phyloP scores from a whole-genome alignment of 2,888 invertebrate species.

The Synergus umbraculus region DNA sequence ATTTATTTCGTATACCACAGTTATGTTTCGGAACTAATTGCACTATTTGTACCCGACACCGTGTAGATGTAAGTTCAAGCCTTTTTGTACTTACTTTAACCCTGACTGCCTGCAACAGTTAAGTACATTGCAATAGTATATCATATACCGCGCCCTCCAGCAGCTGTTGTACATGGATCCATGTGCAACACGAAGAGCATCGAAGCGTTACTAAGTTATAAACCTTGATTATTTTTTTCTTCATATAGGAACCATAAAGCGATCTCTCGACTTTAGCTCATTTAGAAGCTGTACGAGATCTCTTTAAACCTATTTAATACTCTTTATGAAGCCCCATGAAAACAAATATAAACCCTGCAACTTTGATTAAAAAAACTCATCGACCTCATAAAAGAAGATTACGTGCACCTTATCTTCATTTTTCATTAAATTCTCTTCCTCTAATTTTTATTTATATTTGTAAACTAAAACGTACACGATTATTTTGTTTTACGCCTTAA shows the following conservation, averaged over 20 bases:
- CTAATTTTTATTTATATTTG: too few species aligned
- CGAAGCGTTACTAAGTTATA: constrained; percentile 41
- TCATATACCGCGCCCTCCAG: constrained; percentile 23
- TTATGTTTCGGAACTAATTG: background rate
- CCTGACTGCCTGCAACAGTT: constrained; percentile 20
- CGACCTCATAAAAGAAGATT: background rate
- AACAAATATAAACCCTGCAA: background rate
- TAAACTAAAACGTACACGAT: too few species aligned
- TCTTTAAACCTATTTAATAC: background rate
- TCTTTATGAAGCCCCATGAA: constrained; percentile 5
- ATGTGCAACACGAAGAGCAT: constrained; percentile 31
- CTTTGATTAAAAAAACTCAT: background rate
- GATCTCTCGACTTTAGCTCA: background rate
- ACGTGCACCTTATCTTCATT: background rate
- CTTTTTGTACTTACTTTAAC: constrained; percentile 25
- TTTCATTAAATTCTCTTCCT: too few species aligned
- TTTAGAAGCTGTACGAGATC: background rate
- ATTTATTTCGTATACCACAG: too few species aligned
- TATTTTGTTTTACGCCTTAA: too few species aligned
- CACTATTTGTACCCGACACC: background rate
- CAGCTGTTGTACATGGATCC: constrained; percentile 3
- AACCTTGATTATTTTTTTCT: constrained; percentile 36
- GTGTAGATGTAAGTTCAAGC: background rate
- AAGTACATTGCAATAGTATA: constrained; percentile 33
- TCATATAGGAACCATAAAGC: background rate